phyloP scores from a whole-genome alignment of 2,113 vertebrate genomes.

The Tupaia chinensis region DNA sequence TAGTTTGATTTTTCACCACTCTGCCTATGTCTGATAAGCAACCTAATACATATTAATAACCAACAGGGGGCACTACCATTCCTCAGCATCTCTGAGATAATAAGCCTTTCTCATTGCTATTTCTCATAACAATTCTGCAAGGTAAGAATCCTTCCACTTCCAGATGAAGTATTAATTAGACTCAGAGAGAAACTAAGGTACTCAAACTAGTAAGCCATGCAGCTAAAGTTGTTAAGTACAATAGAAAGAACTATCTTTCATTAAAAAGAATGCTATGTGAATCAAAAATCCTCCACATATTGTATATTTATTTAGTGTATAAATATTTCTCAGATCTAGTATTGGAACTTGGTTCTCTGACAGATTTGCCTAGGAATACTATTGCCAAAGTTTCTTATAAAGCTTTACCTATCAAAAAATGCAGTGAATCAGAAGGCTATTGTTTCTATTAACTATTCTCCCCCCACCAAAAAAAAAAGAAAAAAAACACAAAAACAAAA shows the following conservation, averaged over 20 bases:
- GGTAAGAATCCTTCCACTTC: neutral
- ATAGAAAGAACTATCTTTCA: neutral
- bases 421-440: neutral
- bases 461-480: no score
- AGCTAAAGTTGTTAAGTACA: neutral
- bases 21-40: neutral
- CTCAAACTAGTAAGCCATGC: neutral
- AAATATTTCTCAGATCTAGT: constrained; percentile 13
- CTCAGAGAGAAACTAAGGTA: neutral
- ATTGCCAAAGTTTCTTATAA: neutral
- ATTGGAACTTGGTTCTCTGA: neutral
- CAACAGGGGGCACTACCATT: neutral
- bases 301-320: neutral
- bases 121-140: neutral
- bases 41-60: neutral
- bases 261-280: neutral
- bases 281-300: neutral
- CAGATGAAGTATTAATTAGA: neutral
- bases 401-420: neutral
- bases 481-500: no score
- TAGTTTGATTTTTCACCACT: neutral
- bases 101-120: neutral
- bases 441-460: neutral
- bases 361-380: neutral
- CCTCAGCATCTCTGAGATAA: neutral